Base-by-base conservation (phyloP, 2,797 vertebrate genomes). In the Tiaroga cobitis region DNA sequence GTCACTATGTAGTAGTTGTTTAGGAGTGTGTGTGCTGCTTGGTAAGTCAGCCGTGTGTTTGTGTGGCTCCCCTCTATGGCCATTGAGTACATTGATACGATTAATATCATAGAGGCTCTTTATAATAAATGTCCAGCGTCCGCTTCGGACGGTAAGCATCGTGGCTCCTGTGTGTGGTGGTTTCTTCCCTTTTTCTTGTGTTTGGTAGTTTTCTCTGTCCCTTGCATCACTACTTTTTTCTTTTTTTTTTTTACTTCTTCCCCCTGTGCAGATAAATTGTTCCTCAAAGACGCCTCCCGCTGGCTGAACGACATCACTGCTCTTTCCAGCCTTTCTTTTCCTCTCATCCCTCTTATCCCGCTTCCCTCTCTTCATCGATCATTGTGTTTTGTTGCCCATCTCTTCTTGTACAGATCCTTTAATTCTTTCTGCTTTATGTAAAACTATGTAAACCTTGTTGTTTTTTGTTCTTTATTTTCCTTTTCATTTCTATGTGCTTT, bases 181-280 rank as follows among this genome's bases (percentile, higher is more conserved):
- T 59, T 61, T 34, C 65, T 68, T 74, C 7, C 69, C 46, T 68
- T 5, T 49, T 59, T 68, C 24, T 21, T 65, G 29, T 87, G 61
- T 37, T 80, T 51, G 82, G 75, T 91, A 89, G n/a, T 34, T 75
- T 87, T 89, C 87, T 73, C n/a, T 59, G 86, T 88, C 78, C 26
- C 82, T 3, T 79, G 85, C 13, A 74, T 82, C 83, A 88, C 85
- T 8, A 8, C 39, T 7, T 41, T 41, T 39, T 5, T 34, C 3
- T 32, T 10, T 11, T 82, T 76, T 65, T 78, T 90, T 87, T 91
- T 46, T 92, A 32, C 29, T 89, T 95, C 92, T 93, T 93, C 93
- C 93, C 90, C 93, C 95, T 92, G 93, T 91, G 92, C 97, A 99
- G 98, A 99, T 99, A 99, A 99, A 92, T 96, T 95, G 96, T 97